Evolutionary conservation across 2,113 vertebrate genomes (phyloP).

Genomic region (Perccottus glenii): DNA sequence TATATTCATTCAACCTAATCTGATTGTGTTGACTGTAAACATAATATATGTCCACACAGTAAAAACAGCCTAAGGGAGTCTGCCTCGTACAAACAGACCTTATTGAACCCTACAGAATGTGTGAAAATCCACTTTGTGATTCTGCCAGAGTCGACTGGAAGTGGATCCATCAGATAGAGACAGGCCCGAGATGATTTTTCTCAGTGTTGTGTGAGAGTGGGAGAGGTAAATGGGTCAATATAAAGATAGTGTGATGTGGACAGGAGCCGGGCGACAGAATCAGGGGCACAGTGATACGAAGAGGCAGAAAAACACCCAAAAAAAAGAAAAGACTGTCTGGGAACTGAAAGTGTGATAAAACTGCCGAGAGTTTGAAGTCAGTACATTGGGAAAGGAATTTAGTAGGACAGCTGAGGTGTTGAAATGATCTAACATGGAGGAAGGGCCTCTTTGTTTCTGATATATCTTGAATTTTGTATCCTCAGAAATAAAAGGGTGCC

Average conservation of each 20-base stretch:
- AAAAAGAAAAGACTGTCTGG: slow-evolving; percentile 20
- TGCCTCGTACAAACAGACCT: background rate
- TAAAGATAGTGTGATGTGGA: slow-evolving; percentile 28
- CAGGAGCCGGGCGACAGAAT: slow-evolving; percentile 33
- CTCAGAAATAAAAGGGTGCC: background rate
- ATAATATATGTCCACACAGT: background rate
- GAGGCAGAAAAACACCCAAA: slow-evolving; percentile 36
- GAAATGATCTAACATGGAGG: background rate
- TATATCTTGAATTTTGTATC: background rate
- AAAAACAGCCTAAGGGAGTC: background rate
- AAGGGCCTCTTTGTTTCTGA: background rate
- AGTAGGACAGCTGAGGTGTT: background rate
- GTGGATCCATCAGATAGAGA: slow-evolving; percentile 2
- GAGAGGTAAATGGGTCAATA: slow-evolving; percentile 34
- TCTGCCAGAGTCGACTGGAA: background rate
- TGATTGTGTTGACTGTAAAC: too few species aligned
- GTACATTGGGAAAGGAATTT: slow-evolving; percentile 3
- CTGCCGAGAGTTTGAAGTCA: slow-evolving; percentile 18
- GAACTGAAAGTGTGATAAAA: slow-evolving; percentile 33
- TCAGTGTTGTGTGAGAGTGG: slow-evolving; percentile 19
- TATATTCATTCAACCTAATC: too few species aligned
- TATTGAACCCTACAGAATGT: background rate
- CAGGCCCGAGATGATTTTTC: slow-evolving; percentile 30
- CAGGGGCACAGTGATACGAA: slow-evolving; percentile 26
- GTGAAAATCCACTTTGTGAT: background rate